Base-by-base conservation (phyloP, 1,140 invertebrate species). In the Calephelis virginiensis region DNA sequence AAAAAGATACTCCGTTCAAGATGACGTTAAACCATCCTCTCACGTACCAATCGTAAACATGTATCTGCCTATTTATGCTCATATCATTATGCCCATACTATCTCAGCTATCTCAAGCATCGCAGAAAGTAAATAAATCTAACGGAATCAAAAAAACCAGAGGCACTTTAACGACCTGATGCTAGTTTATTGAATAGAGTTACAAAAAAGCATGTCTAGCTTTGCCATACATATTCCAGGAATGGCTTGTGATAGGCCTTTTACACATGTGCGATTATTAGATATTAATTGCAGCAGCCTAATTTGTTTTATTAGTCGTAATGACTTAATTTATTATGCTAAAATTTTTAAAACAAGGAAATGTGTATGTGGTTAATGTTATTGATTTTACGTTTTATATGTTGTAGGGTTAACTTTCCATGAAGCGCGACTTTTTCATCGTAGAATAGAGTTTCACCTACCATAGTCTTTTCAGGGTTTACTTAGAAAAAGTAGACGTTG, bases 61-160 rank as follows among this genome's bases (percentile, higher is more conserved):
- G 50, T 56, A 56, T 56, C 50, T 56, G 50, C 17, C 50, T 56
- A 56, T 43, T 61, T 46, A 49, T 56, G 38, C 37, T 14, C 37
- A 53, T 38, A 38, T 64, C 63, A 53, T 64, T 64, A 64, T 50
- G 28, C 50, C 47, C 49, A 40, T 50, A 13, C 47, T 40, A 64
- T 53, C 48, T 11, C 12, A 64, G 63, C 38, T 64, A 64, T 67
- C 66, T 48, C n/a, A 68, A 68, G 61, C 40, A 48, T 62, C 62
- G 56, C 56, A 62, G 64, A 67, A 64, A 66, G 61, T 66, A 67
- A 70, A 74, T 74, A 74, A 74, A 74, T 74, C 69, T 74, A 69
- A 71, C 62, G 69, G 65, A 50, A 47, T 45, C 49, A 61, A 64
- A 71, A 71, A 70, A 71, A 74, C 61, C 45, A 61, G n/a, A 67